Percentiles rank a stretch among this genome's conserved stretches.
These are phyloP conservation scores for Phaethon lepturus DNA, from an alignment of 2,113 vertebrate genomes.

Conservation along the genomic window DNA sequence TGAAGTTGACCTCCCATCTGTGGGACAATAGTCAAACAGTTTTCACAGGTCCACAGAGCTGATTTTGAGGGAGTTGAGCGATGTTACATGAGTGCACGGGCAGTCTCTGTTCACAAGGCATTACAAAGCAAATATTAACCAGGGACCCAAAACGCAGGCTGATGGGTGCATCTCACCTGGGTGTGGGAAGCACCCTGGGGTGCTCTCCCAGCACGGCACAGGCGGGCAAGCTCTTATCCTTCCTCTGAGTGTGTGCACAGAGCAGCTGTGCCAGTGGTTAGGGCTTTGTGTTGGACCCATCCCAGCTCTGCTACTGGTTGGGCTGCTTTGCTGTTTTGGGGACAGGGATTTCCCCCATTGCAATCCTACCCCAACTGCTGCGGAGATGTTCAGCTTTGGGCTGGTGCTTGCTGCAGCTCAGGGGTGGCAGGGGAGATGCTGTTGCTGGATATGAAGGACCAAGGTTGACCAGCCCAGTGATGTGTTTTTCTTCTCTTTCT, in stretches of 20 bases:
- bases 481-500: background rate
- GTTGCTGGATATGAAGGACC: background rate
- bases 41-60: background rate
- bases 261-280: background rate
- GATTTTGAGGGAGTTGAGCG: background rate
- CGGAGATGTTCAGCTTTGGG: background rate
- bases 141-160: background rate
- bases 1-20: background rate
- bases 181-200: background rate
- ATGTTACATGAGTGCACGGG: accelerated
- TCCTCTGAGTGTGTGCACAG: background rate
- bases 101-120: background rate
- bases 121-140: background rate
- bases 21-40: accelerated
- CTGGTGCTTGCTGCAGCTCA: background rate
- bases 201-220: background rate
- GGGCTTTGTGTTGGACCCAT: background rate
- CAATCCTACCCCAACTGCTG: background rate
- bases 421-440: background rate
- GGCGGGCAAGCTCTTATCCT: background rate
- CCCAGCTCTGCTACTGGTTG: background rate
- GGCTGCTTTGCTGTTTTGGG: background rate
- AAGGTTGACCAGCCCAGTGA: background rate
- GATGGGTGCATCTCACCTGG: background rate
- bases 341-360: background rate